Conservation (phyloP, 2,113 vertebrate genomes). For the Corvus moneduloides region DNA sequence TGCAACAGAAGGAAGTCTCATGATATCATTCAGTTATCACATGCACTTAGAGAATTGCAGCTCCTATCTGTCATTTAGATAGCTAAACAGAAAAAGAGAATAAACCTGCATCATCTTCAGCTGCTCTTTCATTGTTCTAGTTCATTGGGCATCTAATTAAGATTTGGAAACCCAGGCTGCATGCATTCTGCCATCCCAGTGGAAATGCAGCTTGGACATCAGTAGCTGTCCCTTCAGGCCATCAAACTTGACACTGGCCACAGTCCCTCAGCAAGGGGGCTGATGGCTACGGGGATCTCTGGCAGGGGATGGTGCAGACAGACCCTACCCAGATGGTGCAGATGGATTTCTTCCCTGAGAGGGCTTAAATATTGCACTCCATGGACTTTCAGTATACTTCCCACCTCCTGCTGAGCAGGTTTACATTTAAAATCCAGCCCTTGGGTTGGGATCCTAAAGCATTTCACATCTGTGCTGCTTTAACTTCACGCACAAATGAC, state of each 20-base stretch:
- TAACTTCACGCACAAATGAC: not conserved
- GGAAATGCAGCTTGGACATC: not conserved
- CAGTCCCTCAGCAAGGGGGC: rapidly evolving
- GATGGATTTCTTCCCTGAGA: not conserved
- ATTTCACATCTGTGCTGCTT: not conserved
- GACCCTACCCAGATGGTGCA: not conserved
- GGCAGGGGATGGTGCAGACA: not conserved
- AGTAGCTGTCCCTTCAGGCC: not conserved
- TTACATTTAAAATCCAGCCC: not conserved
- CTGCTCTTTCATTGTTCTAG: not conserved
- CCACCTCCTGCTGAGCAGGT: not conserved
- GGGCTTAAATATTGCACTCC: not conserved
- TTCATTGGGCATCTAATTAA: not conserved
- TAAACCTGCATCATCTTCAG: not conserved
- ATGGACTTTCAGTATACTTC: not conserved
- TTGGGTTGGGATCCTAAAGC: not conserved
- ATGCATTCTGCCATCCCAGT: not conserved
- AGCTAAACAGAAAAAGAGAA: not conserved
- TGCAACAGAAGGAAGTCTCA: not conserved
- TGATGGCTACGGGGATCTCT: rapidly evolving
- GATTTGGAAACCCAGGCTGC: not conserved
- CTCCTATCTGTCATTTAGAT: not conserved
- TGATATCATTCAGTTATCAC: not conserved
- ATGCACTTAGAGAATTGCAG: not conserved
- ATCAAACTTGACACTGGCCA: not conserved